Conservation (phyloP, 2,113 vertebrate genomes). For the human (Homo sapiens) region DNA sequence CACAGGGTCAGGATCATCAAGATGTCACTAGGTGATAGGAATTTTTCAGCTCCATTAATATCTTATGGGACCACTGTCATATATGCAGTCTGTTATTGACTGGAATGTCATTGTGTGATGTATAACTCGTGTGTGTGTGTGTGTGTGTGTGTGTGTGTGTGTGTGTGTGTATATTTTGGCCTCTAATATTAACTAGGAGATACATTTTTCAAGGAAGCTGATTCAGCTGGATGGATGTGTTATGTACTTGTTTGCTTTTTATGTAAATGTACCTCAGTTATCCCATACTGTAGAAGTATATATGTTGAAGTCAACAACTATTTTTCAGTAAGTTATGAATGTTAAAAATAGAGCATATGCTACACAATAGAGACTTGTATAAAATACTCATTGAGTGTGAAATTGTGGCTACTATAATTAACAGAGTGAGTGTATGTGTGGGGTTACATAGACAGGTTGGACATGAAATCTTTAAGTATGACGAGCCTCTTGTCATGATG, state of each 20-base stretch:
- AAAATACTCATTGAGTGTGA: constrained; percentile 25
- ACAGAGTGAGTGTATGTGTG: background rate
- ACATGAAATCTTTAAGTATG: background rate
- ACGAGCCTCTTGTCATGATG: background rate
- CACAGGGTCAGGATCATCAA: background rate
- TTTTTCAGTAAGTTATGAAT: constrained; percentile 6
- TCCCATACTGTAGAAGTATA: background rate
- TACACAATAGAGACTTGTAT: background rate
- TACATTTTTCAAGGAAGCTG: background rate
- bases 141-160: background rate
- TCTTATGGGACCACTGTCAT: background rate
- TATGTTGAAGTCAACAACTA: background rate
- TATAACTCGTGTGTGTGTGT: background rate
- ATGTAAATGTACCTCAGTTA: background rate
- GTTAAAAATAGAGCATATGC: constrained; percentile 4
- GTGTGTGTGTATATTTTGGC: no score
- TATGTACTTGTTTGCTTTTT: constrained; percentile 3
- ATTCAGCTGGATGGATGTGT: background rate
- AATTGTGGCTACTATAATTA: background rate
- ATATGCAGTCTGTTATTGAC: background rate
- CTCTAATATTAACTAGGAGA: background rate
- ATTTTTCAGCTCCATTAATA: background rate
- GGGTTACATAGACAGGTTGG: background rate
- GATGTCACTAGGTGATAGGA: background rate
- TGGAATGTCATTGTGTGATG: background rate